Evolutionary conservation across 2,888 invertebrate genomes (phyloP).

Genomic region (Andrena dorsata): DNA sequence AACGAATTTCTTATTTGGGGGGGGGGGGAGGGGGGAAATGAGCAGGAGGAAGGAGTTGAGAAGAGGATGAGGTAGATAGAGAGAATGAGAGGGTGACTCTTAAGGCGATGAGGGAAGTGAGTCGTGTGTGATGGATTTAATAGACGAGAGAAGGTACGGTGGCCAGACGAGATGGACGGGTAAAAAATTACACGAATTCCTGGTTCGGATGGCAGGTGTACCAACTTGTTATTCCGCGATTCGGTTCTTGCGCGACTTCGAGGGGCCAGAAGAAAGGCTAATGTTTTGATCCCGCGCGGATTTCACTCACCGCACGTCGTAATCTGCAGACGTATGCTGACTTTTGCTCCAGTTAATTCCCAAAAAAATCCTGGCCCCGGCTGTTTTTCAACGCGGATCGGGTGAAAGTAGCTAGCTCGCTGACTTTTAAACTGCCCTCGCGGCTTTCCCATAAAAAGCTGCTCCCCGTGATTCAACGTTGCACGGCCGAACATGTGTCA

Average conservation of each 20-base stretch:
- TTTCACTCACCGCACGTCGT: slow-evolving; percentile 67
- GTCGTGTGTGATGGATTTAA: slow-evolving; percentile 35
- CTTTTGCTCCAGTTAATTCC: slow-evolving; percentile 69
- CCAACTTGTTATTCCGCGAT: slow-evolving; percentile 72
- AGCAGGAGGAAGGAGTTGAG: not conserved
- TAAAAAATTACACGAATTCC: slow-evolving; percentile 68
- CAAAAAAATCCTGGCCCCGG: slow-evolving; percentile 72
- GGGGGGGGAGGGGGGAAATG: not conserved
- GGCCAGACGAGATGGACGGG: slow-evolving; percentile 2
- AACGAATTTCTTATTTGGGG: not conserved
- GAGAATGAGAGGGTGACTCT: not conserved
- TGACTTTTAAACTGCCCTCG: slow-evolving; percentile 73
- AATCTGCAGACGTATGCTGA: slow-evolving; percentile 61
- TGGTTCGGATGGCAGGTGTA: slow-evolving; percentile 74
- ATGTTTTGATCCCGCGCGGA: slow-evolving; percentile 64
- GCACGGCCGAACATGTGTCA: slow-evolving; percentile 68
- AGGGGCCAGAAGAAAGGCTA: slow-evolving; percentile 59
- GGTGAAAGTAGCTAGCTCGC: slow-evolving; percentile 70
- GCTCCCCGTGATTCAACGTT: slow-evolving; percentile 62
- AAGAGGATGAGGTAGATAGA: not conserved
- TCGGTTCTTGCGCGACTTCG: slow-evolving; percentile 57
- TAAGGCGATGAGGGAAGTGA: not conserved
- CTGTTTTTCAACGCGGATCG: slow-evolving; percentile 70
- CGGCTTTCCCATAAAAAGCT: slow-evolving; percentile 69
- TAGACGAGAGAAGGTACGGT: slow-evolving; percentile 40